Evolutionary conservation across 64 coral and sea anemone genomes (phyloP).

Genomic region (Platygyra sinensis): DNA sequence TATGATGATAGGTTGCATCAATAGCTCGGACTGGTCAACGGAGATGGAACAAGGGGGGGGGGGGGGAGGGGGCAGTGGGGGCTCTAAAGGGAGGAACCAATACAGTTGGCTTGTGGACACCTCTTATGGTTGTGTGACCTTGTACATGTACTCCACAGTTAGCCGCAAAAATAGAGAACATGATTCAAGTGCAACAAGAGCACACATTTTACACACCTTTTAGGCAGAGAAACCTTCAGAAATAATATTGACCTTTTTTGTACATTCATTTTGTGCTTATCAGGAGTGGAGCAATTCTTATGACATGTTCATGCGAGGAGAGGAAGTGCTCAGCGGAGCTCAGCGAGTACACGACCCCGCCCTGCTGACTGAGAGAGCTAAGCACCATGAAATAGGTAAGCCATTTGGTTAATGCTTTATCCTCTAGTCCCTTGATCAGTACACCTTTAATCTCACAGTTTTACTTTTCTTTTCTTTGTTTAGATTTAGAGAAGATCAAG

Average conservation of each 20-base stretch:
- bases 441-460: not conserved
- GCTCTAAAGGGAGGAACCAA: too few relatives aligned
- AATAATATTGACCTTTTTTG: not conserved
- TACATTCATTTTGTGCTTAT: not conserved
- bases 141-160: too few relatives aligned
- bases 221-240: not conserved
- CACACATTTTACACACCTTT: too few relatives aligned
- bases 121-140: too few relatives aligned
- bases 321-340: constrained; percentile 92
- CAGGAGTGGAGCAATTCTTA: constrained; percentile 96
- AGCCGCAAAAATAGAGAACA: too few relatives aligned
- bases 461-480: not conserved
- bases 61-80: too few relatives aligned
- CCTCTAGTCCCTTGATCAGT: not conserved
- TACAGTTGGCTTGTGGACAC: too few relatives aligned
- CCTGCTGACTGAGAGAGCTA: constrained; percentile 83
- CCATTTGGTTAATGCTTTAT: not conserved
- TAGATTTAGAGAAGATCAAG: constrained; percentile 93
- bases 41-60: too few relatives aligned
- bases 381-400: constrained; percentile 92
- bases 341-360: constrained; percentile 96
- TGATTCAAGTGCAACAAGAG: too few relatives aligned
- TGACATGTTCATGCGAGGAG: constrained; percentile 99
- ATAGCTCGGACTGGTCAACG: too few relatives aligned
- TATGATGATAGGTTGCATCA: not conserved